phyloP scores from a whole-genome alignment of 2,113 vertebrate species.

The Sialia sialis region DNA sequence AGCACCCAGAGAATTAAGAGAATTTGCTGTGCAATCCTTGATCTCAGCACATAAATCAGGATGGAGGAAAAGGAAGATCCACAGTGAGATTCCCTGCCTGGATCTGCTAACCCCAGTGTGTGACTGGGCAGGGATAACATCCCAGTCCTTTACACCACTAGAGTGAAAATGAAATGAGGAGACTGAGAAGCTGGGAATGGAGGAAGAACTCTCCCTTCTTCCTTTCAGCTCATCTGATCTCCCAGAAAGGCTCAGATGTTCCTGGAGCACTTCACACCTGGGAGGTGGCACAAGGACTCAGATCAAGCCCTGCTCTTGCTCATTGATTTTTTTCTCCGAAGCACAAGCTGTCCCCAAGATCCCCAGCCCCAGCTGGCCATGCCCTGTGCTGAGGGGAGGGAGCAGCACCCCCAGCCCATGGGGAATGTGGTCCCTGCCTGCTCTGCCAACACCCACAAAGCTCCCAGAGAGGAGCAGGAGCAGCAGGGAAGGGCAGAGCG shows the following conservation, averaged over 20 bases:
- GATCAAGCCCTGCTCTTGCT: neutral
- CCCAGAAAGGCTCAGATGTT: neutral
- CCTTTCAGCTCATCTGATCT: neutral
- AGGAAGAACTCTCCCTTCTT: neutral
- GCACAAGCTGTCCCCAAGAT: neutral
- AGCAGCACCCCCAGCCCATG: neutral
- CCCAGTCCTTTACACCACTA: neutral
- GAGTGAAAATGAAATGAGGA: neutral
- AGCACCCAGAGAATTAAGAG: neutral
- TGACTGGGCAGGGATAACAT: neutral
- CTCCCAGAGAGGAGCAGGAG: neutral
- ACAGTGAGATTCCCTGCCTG: neutral
- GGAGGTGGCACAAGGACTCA: neutral
- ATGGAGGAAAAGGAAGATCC: neutral
- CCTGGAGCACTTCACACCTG: neutral
- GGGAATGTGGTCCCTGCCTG: neutral
- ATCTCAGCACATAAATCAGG: neutral
- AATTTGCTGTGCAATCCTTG: neutral
- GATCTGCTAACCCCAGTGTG: neutral
- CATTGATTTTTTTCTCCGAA: neutral
- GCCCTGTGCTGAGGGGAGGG: neutral
- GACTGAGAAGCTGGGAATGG: neutral
- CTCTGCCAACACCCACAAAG: neutral
- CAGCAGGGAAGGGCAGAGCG: neutral
- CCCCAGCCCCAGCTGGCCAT: neutral